Base-by-base conservation (phyloP, 1,140 invertebrate genomes). In the Ips typographus region DNA sequence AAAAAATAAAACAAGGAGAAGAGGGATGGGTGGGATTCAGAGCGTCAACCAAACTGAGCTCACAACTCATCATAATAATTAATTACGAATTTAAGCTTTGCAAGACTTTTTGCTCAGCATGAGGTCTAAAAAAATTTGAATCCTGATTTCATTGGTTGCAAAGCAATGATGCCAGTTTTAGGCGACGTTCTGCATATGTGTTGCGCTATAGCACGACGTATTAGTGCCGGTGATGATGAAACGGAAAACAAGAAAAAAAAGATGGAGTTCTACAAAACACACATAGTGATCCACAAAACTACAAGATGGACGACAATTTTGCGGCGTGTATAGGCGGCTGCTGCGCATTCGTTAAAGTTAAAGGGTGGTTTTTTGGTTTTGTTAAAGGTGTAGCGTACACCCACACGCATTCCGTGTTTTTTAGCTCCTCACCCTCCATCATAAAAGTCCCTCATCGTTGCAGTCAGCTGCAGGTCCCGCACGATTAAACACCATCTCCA, bases 351-450 rank as follows among this genome's bases (percentile, higher is more conserved):
- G 72, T 65, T 55, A 68, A 56, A 70, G 68, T 63, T 65, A 65
- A 22, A 22, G 70, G 70, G 68, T 62, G 64, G 22, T 71, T 71
- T 64, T 68, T 66, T 73, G 64, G 22, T 71, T 71, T 64, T 68
- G 69, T 73, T 58, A 64, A 70, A 74, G 73, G 75, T 77, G 68
- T 59, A 68, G 75, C 75, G 75, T 74, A 77, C 75, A 77, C 75
- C 75, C 75, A 74, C 74, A 72, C 71, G 51, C 58, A 64, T 70
- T 70, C 60, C 61, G 49, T 22, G 22, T 22, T 22, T 22, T 70
- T 70, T 64, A 63, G n/a, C 47, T 71, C 55, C 74, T 75, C 74
- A 75, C 74, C 74, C 68, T 72, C 60, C 65, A 22, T 59, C 37
- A 59, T 67, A 61, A 66, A 6, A 42, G 40, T 63, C 44, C 22